Evolutionary conservation across 92 coral and sea anemone genomes (phyloP).

Genomic region (Pocillopora meandrina): DNA sequence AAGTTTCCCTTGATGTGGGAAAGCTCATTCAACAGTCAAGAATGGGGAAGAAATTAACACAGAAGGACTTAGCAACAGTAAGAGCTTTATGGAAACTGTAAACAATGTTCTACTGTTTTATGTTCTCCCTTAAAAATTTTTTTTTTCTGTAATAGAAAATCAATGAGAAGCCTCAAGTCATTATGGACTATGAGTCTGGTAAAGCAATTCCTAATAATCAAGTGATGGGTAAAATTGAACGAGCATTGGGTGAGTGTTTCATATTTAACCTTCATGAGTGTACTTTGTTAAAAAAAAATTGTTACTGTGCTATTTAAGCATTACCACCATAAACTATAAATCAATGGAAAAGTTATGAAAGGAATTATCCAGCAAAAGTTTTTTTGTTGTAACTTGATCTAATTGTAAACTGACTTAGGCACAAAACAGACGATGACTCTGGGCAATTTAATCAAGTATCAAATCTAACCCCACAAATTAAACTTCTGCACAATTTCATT

Average conservation of each 20-base stretch:
- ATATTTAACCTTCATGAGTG: too few species aligned
- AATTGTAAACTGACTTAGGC: too few species aligned
- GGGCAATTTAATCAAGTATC: too few species aligned
- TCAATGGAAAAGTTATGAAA: neutral
- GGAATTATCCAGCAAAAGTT: too few species aligned
- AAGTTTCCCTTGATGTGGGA: slow-evolving; percentile 93
- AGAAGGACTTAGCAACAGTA: slow-evolving; percentile 98
- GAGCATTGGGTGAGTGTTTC: slow-evolving; percentile 78
- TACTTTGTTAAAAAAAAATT: too few species aligned
- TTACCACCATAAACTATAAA: too few species aligned
- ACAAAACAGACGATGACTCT: too few species aligned
- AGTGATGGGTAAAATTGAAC: slow-evolving; percentile 86
- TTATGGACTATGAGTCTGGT: slow-evolving; percentile 96
- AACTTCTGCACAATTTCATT: too few species aligned
- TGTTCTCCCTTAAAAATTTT: neutral
- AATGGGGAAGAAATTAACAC: slow-evolving; percentile 91
- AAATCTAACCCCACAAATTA: too few species aligned
- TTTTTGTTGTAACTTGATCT: too few species aligned
- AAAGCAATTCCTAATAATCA: slow-evolving; percentile 98
- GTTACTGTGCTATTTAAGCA: too few species aligned
- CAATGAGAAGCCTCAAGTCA: slow-evolving; percentile 95
- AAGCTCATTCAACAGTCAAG: slow-evolving; percentile 91
- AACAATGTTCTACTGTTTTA: too few species aligned
- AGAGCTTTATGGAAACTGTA: slow-evolving; percentile 9
- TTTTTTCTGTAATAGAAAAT: slow-evolving; percentile 75